Percentiles rank a stretch among this genome's conserved stretches.
phyloP scores from a whole-genome alignment of 2,888 invertebrate genomes.

The Belgica antarctica region DNA sequence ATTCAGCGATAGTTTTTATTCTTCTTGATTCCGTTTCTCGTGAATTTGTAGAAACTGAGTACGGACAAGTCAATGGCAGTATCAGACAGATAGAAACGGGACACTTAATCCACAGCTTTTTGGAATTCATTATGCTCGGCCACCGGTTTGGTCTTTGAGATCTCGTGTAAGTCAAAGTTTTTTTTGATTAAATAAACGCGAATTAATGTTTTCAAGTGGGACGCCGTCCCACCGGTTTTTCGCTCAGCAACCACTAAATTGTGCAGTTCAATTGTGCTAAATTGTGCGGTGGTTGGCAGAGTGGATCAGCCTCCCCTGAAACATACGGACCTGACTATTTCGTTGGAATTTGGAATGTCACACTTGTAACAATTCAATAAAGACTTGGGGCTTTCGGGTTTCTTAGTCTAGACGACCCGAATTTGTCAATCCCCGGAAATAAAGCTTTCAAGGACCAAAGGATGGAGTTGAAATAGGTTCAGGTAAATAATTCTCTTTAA shows the following conservation, averaged over 20 bases:
- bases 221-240: background rate
- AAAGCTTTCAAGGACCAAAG: conserved; percentile 59
- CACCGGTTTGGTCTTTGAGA: background rate
- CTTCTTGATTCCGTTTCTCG: no score
- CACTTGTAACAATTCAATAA: conserved; percentile 3
- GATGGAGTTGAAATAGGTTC: conserved; percentile 58
- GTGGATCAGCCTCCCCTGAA: background rate
- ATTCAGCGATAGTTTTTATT: no score
- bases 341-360: background rate
- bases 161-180: background rate
- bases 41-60: no score
- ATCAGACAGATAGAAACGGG: background rate
- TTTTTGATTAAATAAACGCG: background rate
- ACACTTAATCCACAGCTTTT: background rate
- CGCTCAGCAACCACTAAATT: background rate
- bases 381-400: conserved; percentile 49
- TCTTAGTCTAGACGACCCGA: conserved; percentile 55
- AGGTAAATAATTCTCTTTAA: no score
- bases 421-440: conserved; percentile 57
- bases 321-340: conserved; percentile 4
- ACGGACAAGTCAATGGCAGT: background rate
- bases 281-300: background rate
- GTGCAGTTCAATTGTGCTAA: background rate
- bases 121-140: background rate
- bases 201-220: background rate